Conservation (phyloP, 2,888 invertebrate genomes). For the Drosophila quinaria region DNA sequence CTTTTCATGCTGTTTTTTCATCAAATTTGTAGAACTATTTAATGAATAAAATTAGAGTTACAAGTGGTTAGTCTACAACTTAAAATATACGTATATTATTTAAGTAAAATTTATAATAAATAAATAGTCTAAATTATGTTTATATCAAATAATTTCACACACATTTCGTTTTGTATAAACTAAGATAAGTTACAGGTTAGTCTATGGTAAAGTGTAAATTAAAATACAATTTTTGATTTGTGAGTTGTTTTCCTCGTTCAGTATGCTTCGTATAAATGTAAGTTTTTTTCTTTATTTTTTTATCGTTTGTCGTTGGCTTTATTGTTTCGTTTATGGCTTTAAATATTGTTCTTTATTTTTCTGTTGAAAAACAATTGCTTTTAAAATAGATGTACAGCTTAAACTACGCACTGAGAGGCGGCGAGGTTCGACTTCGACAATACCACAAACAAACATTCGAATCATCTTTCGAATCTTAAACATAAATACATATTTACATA, state of each 20-base stretch:
- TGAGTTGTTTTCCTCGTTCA: constrained; percentile 39
- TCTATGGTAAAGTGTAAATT: constrained; percentile 29
- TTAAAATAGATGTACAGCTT: constrained; percentile 51
- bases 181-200: constrained; percentile 61
- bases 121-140: constrained; percentile 62
- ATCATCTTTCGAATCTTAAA: constrained; percentile 36
- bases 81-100: constrained; percentile 44
- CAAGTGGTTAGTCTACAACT: constrained; percentile 70
- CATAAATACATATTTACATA: constrained; percentile 54
- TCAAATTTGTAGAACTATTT: constrained; percentile 27
- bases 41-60: constrained; percentile 37
- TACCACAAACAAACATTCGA: constrained; percentile 24
- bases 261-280: neutral
- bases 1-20: constrained; percentile 63
- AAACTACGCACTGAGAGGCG: constrained; percentile 84
- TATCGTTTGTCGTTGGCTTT: constrained; percentile 55
- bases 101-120: constrained; percentile 62
- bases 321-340: constrained; percentile 52
- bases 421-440: constrained; percentile 80
- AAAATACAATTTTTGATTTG: constrained; percentile 70
- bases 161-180: constrained; percentile 39
- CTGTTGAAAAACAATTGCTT: constrained; percentile 30
- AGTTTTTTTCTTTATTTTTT: constrained; percentile 12
- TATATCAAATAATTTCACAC: constrained; percentile 64
- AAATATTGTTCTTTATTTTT: constrained; percentile 20